Evolutionary conservation across 2,888 invertebrate genomes (phyloP).

Genomic region (Pherbina coryleti): DNA sequence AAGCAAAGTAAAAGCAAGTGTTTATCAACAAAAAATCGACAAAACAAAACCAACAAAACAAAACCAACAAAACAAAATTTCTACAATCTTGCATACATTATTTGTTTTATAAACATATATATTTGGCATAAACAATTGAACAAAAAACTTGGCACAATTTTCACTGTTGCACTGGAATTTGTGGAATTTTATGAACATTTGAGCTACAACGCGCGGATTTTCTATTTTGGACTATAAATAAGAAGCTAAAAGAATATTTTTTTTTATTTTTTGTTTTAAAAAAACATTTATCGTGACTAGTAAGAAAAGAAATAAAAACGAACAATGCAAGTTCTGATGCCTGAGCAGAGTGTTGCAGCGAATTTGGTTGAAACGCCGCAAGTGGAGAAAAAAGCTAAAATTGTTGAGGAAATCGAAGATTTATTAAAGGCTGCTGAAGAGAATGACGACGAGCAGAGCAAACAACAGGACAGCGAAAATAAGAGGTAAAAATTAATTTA

Average conservation of each 20-base stretch:
- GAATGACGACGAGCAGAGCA: not conserved
- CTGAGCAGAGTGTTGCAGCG: conserved; percentile 24
- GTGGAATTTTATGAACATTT: conserved; percentile 26
- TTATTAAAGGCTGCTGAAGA: conserved; percentile 30
- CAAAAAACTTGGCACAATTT: not conserved
- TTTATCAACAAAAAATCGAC: not conserved
- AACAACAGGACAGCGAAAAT: not conserved
- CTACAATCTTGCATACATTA: not conserved
- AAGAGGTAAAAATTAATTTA: not conserved
- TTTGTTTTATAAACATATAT: not conserved
- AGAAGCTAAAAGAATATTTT: not conserved
- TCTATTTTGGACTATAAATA: not conserved
- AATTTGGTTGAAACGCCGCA: not conserved
- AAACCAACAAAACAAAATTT: not conserved
- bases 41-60: not conserved
- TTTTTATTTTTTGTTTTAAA: not conserved
- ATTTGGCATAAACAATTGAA: not conserved
- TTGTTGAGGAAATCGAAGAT: conserved; percentile 38
- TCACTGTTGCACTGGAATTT: conserved; percentile 31
- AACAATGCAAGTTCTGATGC: conserved; percentile 43
- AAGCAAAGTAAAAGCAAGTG: conserved; percentile 11
- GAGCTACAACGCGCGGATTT: not conserved
- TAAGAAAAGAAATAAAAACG: not conserved
- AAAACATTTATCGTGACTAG: not conserved
- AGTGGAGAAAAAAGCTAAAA: conserved; percentile 21